A percentile compares a stretch with the other conserved stretches of the same genome.
Evolutionary conservation across 2,113 vertebrate species (phyloP).

Genomic region (Neolamprologus toae): DNA sequence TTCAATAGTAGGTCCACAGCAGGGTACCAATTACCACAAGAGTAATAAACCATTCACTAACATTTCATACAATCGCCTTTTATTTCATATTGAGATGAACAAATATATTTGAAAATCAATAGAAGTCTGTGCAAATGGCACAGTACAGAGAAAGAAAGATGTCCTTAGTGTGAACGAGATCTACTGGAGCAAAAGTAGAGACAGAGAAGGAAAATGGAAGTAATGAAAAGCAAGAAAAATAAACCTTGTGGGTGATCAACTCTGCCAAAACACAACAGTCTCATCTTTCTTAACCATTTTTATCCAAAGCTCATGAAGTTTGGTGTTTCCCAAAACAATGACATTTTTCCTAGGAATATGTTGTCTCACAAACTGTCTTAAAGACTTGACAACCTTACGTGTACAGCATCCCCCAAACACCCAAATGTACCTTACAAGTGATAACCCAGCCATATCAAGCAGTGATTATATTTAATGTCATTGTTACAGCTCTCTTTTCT

Average conservation of each 20-base stretch:
- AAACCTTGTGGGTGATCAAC: neutral
- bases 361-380: neutral
- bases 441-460: neutral
- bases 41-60: neutral
- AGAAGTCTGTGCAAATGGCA: constrained; percentile 36
- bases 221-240: neutral
- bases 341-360: neutral
- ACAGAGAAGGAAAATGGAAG: neutral
- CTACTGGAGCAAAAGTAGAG: constrained; percentile 1
- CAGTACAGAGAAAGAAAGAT: constrained; percentile 6
- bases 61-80: constrained; percentile 39
- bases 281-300: neutral
- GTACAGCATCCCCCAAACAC: neutral
- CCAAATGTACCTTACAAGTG: neutral
- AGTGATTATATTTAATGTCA: neutral
- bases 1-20: neutral
- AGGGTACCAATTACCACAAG: neutral
- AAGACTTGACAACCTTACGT: neutral
- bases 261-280: neutral
- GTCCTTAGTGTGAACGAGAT: constrained; percentile 1
- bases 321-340: neutral
- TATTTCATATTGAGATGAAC: constrained; percentile 45
- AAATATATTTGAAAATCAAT: constrained; percentile 44
- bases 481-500: neutral
- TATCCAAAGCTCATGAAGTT: neutral